These are phyloP conservation scores for Catostylus mosaicus DNA, from an alignment of 30 jellyfish, hydroid and myxozoan genomes.

Conservation along the genomic window DNA sequence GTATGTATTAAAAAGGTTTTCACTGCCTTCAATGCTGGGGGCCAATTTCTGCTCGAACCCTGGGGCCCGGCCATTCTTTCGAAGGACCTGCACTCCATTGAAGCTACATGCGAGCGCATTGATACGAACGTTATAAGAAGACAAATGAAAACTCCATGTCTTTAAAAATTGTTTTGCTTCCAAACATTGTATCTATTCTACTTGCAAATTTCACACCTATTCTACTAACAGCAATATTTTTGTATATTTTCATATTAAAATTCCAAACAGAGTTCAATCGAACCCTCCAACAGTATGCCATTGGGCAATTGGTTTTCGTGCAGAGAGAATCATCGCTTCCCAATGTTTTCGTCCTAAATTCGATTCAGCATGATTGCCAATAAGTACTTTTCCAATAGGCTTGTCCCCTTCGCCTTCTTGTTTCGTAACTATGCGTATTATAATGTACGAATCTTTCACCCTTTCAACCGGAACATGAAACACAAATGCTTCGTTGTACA, in stretches of 20 bases:
- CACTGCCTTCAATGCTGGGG: too few species aligned
- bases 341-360: slow-evolving; percentile 93
- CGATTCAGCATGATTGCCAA: slow-evolving; percentile 79
- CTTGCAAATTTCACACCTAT: too few species aligned
- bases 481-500: slow-evolving; percentile 92
- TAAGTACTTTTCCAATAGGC: slow-evolving; percentile 64
- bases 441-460: slow-evolving; percentile 66
- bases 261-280: not conserved
- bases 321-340: slow-evolving; percentile 87
- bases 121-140: too few species aligned
- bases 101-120: too few species aligned
- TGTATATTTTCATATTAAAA: not conserved
- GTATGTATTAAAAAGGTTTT: too few species aligned
- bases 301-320: slow-evolving; percentile 93
- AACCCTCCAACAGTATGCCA: slow-evolving; percentile 69
- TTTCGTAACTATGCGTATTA: slow-evolving; percentile 56
- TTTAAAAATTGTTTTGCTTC: too few species aligned
- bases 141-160: too few species aligned
- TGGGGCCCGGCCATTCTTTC: too few species aligned
- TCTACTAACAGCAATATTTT: too few species aligned
- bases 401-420: slow-evolving; percentile 28
- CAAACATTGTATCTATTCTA: too few species aligned
- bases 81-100: too few species aligned
- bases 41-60: too few species aligned
- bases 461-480: slow-evolving; percentile 81